Evolutionary conservation across 2,888 invertebrate genomes (phyloP), one percentile per base, ranked within the genome.

Genomic region (Oscheius sp.): DNA sequence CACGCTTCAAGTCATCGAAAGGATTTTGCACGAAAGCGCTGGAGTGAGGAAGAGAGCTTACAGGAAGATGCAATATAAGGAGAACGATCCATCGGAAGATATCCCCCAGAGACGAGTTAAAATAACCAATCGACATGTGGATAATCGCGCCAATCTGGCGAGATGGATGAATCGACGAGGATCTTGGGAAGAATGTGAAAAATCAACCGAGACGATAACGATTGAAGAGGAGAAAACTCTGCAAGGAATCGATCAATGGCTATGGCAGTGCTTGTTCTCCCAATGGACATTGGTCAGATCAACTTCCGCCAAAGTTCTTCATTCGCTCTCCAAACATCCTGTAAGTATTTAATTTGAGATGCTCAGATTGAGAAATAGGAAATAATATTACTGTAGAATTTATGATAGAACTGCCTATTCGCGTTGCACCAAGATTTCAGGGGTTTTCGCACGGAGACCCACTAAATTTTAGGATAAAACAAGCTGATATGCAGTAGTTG

Each of bases 191-290:
- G 65, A 65, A 1, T 48, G 52, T 17, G 50, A 65, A 15, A 48
- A 29, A 20, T 17, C 17, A 6, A 10, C 15, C 5, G 27, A 45
- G n/a, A n/a, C 8, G 2, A 15, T 20, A 10, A 37, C 15, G 1
- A n/a, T 17, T 2, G 57, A 57, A 3, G 39, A 23, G 25, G 39
- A 33, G 17, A 34, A 55, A 20, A 17, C n/a, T 1, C 29, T 57
- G 17, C n/a, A 66, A 39, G 42, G 45, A 27, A 33, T 48, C 25
- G 66, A 75, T 50, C 17, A 33, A 3, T 78, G 78, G 78, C 65
- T 79, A 17, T 71, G 72, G 25, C 37, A 63, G 10, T 76, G 73
- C 23, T 57, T 79, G 1, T 79, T 79, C 74, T 76, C 74, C 8
- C 76, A 71, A 15, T 73, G 70, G 63, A 65, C 68, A 33, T 48